Conservation (phyloP, 2,888 invertebrate species). For the Athalia rosae region DNA sequence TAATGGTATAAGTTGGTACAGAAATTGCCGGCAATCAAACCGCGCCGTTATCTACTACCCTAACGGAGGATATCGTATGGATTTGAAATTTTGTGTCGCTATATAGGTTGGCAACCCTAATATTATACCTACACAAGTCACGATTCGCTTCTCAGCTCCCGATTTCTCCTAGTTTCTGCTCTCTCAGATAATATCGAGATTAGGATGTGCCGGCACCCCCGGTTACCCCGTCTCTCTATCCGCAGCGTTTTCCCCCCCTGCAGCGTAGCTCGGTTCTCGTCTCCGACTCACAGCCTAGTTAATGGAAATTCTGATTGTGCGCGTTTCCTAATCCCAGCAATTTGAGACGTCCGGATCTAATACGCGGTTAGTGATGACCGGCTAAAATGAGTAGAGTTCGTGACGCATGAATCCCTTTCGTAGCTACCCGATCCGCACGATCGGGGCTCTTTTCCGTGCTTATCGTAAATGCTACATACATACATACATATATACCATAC, state of each 20-base stretch:
- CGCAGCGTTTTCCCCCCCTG: too few relatives aligned
- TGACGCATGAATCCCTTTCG: slow-evolving; percentile 28
- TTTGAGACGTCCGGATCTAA: slow-evolving; percentile 54
- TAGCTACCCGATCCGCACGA: slow-evolving; percentile 26
- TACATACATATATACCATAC: background rate
- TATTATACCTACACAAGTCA: slow-evolving; percentile 38
- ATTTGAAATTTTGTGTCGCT: slow-evolving; percentile 22
- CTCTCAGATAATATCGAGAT: slow-evolving; percentile 39
- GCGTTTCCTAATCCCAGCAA: slow-evolving; percentile 67
- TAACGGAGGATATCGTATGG: background rate
- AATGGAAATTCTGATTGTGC: slow-evolving; percentile 70
- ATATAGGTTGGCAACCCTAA: slow-evolving; percentile 25
- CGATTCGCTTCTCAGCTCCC: slow-evolving; percentile 35
- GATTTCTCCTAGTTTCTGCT: slow-evolving; percentile 33
- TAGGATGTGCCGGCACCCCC: slow-evolving; percentile 35
- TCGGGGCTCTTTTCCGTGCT: slow-evolving; percentile 20
- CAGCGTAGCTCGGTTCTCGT: background rate
- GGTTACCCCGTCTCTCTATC: slow-evolving; percentile 9
- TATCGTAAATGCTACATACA: background rate
- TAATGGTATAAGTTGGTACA: background rate
- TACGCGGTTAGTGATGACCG: slow-evolving; percentile 40
- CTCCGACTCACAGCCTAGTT: slow-evolving; percentile 53
- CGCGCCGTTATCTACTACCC: slow-evolving; percentile 6
- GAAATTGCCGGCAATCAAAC: slow-evolving; percentile 39
- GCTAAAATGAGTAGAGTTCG: slow-evolving; percentile 38